phyloP scores from a whole-genome alignment of 2,113 vertebrate genomes.

The Oplegnathus fasciatus region DNA sequence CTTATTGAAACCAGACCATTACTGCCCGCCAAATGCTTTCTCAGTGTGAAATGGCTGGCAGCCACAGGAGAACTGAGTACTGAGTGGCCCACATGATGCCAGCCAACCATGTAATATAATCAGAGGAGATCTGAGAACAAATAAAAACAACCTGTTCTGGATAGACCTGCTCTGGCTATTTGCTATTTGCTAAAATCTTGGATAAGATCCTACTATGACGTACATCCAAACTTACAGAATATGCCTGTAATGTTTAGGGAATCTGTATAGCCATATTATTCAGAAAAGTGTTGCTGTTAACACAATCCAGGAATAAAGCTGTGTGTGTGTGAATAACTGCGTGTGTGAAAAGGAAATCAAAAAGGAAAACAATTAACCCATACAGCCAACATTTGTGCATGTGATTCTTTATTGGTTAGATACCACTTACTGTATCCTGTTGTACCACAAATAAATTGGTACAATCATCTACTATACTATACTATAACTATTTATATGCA shows the following conservation, averaged over 20 bases:
- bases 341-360: slow-evolving; percentile 19
- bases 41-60: slow-evolving; percentile 53
- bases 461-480: slow-evolving; percentile 2
- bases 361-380: slow-evolving; percentile 45
- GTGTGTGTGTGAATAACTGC: neutral
- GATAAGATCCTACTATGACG: neutral
- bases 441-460: neutral
- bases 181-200: slow-evolving; percentile 1
- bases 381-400: neutral
- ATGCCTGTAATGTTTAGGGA: neutral
- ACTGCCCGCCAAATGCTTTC: slow-evolving; percentile 43
- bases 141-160: slow-evolving; percentile 32
- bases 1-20: slow-evolving; percentile 53
- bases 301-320: too few relatives aligned
- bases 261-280: neutral
- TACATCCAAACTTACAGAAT: neutral
- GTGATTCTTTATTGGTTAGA: neutral
- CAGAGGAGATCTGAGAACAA: slow-evolving; percentile 45
- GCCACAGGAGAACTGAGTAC: slow-evolving; percentile 31
- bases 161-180: neutral
- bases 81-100: slow-evolving; percentile 45
- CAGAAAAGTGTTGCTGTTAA: neutral
- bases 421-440: neutral
- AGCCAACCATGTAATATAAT: slow-evolving; percentile 49
- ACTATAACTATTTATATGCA: neutral